These are phyloP conservation scores for Urocitellus parryii DNA, from an alignment of 2,113 vertebrate genomes.

Conservation along the genomic window DNA sequence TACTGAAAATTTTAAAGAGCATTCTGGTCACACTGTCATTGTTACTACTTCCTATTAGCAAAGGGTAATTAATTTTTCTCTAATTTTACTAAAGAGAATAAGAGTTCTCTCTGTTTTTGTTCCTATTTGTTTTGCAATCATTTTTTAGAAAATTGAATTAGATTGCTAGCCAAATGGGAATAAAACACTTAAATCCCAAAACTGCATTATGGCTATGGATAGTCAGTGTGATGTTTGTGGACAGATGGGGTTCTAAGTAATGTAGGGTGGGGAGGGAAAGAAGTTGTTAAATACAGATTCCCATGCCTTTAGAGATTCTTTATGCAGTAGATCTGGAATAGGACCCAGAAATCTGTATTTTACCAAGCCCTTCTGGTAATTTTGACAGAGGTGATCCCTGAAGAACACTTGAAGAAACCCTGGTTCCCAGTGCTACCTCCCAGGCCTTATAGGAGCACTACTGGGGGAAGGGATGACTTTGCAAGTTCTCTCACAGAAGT, in stretches of 20 bases:
- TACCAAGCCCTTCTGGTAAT: neutral
- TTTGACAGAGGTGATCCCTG: neutral
- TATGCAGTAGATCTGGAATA: neutral
- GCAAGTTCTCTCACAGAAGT: neutral
- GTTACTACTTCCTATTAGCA: conserved; percentile 27
- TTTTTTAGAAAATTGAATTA: conserved; percentile 17
- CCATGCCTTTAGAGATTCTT: neutral
- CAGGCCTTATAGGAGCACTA: neutral
- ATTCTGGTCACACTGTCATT: neutral
- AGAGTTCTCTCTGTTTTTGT: neutral
- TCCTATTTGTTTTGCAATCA: neutral
- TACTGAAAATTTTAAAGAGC: conserved; percentile 3
- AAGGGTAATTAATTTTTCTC: conserved; percentile 5
- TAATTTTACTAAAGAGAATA: neutral
- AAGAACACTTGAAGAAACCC: neutral
- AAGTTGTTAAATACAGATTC: neutral
- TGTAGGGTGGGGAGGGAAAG: neutral
- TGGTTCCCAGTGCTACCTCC: neutral
- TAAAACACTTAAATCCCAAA: neutral
- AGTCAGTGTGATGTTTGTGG: neutral
- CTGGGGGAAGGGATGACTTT: neutral
- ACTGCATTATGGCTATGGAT: neutral
- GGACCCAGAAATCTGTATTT: neutral
- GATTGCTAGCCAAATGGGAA: neutral
- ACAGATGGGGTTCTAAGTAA: neutral